phyloP scores from a whole-genome alignment of 2,113 vertebrate genomes.

The Pygoscelis antarcticus region DNA sequence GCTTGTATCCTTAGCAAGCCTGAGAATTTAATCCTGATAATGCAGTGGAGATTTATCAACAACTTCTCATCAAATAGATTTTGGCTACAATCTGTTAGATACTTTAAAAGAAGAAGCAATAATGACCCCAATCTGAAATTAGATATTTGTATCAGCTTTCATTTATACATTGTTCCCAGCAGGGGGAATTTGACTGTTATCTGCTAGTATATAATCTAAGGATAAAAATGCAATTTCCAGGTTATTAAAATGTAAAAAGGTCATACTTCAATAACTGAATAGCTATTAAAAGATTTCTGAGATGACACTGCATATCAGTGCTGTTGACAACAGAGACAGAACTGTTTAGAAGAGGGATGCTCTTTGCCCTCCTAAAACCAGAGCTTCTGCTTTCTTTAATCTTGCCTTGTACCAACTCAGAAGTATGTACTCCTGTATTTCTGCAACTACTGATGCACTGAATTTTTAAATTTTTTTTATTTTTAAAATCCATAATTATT shows the following conservation, averaged over 20 bases:
- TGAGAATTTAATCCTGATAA: slow-evolving; percentile 9
- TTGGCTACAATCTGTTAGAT: not conserved
- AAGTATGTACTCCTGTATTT: not conserved
- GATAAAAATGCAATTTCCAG: slow-evolving; percentile 70
- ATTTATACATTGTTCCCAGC: slow-evolving; percentile 21
- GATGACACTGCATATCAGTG: not conserved
- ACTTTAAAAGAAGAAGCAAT: not conserved
- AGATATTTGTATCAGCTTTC: slow-evolving; percentile 30
- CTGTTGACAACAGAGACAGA: not conserved
- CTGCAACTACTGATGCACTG: not conserved
- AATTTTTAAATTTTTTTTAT: not conserved
- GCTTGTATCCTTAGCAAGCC: not conserved
- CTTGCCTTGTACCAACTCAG: not conserved
- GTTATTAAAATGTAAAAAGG: slow-evolving; percentile 61
- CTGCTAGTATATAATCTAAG: slow-evolving; percentile 44
- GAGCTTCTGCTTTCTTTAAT: not conserved
- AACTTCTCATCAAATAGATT: not conserved
- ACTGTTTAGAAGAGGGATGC: not conserved
- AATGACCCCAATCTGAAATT: slow-evolving; percentile 24
- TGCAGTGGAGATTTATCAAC: not conserved
- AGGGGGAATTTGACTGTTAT: slow-evolving; percentile 29
- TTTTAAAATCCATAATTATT: not conserved
- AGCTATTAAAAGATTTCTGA: slow-evolving; percentile 35
- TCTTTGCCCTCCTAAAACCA: not conserved
- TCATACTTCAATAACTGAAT: slow-evolving; percentile 52